phyloP scores from a whole-genome alignment of 2,113 vertebrate genomes.

The Phrynosoma blainvillii region DNA sequence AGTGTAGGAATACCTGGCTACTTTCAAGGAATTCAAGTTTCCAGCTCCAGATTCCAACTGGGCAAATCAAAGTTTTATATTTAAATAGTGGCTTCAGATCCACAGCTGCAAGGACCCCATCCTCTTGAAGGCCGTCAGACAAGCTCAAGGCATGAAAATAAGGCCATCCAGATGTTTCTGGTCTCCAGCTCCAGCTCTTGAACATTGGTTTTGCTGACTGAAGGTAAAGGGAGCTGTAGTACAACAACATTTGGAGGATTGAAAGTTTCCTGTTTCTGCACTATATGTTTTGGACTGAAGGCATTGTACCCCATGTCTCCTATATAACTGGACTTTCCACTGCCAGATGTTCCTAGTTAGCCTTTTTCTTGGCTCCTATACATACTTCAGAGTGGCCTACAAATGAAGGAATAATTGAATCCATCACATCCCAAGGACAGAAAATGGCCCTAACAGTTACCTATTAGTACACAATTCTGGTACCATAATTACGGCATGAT shows the following conservation, averaged over 20 bases:
- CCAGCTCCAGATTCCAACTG: too few relatives aligned
- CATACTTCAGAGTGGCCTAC: neutral
- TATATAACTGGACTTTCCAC: neutral
- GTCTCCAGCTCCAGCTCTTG: neutral
- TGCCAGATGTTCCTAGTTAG: neutral
- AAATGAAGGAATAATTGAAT: neutral
- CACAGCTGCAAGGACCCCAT: too few relatives aligned
- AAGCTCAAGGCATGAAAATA: neutral
- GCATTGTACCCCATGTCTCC: accelerated
- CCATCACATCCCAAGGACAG: neutral
- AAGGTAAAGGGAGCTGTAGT: neutral
- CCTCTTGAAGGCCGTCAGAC: too few relatives aligned
- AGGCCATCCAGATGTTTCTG: neutral
- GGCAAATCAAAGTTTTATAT: too few relatives aligned
- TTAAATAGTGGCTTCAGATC: too few relatives aligned
- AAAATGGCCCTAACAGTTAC: neutral
- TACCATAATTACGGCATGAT: neutral
- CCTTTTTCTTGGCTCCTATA: neutral
- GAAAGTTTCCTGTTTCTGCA: neutral
- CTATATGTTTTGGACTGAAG: neutral
- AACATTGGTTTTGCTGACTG: neutral
- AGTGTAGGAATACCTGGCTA: too few relatives aligned
- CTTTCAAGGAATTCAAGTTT: too few relatives aligned
- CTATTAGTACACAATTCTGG: neutral
- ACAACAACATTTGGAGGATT: neutral